These are phyloP conservation scores for Psittacula cyanocephala DNA, from an alignment of 2,113 vertebrate species.

Conservation along the genomic window DNA sequence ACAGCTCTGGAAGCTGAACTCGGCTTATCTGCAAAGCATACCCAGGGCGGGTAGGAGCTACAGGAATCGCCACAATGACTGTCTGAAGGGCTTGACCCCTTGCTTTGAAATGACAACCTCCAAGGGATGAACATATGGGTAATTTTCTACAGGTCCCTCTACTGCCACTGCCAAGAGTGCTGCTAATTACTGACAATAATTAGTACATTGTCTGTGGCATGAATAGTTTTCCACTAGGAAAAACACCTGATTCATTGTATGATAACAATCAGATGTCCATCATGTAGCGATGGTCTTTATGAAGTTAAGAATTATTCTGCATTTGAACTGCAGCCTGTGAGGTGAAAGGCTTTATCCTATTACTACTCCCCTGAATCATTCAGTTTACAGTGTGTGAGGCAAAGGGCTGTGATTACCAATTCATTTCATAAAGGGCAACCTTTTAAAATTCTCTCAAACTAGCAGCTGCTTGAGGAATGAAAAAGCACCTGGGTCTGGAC, in stretches of 20 bases:
- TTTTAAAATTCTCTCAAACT: constrained; percentile 40
- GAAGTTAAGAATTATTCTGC: constrained; percentile 19
- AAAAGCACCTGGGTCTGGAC: constrained; percentile 2
- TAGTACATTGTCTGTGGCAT: constrained; percentile 25
- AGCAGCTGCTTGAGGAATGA: constrained; percentile 20
- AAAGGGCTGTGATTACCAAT: constrained; percentile 28
- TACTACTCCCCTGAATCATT: background rate
- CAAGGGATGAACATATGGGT: constrained; percentile 31
- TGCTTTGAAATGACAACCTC: constrained; percentile 42
- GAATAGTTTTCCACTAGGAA: constrained; percentile 13
- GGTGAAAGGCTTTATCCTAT: constrained; percentile 33
- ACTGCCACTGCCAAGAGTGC: constrained; percentile 13
- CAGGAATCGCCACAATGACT: background rate
- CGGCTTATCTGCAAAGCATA: background rate
- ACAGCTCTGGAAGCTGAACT: constrained; percentile 54
- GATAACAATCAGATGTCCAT: constrained; percentile 2
- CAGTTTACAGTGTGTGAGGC: background rate
- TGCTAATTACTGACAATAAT: constrained; percentile 53
- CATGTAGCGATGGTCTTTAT: background rate
- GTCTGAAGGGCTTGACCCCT: constrained; percentile 27
- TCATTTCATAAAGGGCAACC: constrained; percentile 43
- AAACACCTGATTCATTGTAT: constrained; percentile 7
- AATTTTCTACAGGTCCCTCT: constrained; percentile 33
- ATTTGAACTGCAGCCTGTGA: background rate
- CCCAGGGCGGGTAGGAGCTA: background rate